These are phyloP conservation scores for Trissoscelio sp. DNA, from an alignment of 2,888 invertebrate species.

Conservation along the genomic window DNA sequence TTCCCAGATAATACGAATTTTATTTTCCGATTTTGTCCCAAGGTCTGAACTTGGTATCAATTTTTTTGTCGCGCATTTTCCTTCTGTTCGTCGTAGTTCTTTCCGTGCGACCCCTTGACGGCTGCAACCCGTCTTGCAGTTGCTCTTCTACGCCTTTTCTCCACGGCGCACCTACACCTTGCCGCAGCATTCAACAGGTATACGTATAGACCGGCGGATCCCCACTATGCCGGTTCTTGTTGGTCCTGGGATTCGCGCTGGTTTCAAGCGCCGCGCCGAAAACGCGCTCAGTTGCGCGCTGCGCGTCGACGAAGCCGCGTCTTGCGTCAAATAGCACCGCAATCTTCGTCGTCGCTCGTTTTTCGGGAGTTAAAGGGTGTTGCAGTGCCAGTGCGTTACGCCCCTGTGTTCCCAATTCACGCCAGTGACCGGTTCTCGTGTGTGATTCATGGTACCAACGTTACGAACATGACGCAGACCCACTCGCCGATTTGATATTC, in stretches of 20 bases:
- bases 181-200: slow-evolving; percentile 64
- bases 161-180: slow-evolving; percentile 43
- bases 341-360: background rate
- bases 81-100: slow-evolving; percentile 10
- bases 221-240: slow-evolving; percentile 50
- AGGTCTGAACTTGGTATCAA: background rate
- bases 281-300: slow-evolving; percentile 58
- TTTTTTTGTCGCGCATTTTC: slow-evolving; percentile 6
- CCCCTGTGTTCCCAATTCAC: slow-evolving; percentile 21
- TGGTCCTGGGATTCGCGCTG: slow-evolving; percentile 52
- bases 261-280: slow-evolving; percentile 59
- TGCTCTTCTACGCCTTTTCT: slow-evolving; percentile 19
- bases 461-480: slow-evolving; percentile 19
- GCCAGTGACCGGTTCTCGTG: slow-evolving; percentile 19
- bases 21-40: no score
- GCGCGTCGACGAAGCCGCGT: slow-evolving; percentile 47
- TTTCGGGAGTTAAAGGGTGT: slow-evolving; percentile 33
- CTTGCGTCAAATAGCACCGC: background rate
- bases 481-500: slow-evolving; percentile 41
- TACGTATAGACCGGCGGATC: slow-evolving; percentile 54
- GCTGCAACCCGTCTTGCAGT: slow-evolving; percentile 48
- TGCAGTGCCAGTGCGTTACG: slow-evolving; percentile 54
- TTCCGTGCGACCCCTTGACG: slow-evolving; percentile 34
- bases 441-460: slow-evolving; percentile 39
- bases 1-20: no score